phyloP scores from a whole-genome alignment of 1,140 invertebrate genomes.

The Epicauta chinensis region DNA sequence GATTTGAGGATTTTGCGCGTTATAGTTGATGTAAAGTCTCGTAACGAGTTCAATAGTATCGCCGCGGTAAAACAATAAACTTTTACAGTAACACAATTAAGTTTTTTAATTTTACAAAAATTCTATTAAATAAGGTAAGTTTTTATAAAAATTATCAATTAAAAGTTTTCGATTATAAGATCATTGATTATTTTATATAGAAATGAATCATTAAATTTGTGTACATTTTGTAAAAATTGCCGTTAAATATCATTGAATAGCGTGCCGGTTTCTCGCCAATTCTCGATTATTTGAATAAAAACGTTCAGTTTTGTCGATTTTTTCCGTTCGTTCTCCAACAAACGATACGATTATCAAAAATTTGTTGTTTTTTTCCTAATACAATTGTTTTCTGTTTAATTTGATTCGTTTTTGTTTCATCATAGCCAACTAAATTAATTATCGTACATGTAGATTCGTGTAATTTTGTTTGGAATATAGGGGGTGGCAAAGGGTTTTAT shows the following conservation, averaged over 20 bases:
- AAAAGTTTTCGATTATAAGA: neutral
- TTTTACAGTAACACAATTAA: too few species aligned
- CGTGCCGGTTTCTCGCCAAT: constrained; percentile 5
- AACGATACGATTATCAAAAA: too few species aligned
- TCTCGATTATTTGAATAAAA: neutral
- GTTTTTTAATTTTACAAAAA: constrained; percentile 1
- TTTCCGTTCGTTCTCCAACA: too few species aligned
- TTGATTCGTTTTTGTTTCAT: too few species aligned
- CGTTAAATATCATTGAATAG: neutral
- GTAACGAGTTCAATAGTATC: constrained; percentile 11
- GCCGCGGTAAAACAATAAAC: constrained; percentile 4
- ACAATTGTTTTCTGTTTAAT: too few species aligned
- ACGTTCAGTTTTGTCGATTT: too few species aligned
- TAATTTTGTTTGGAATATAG: too few species aligned
- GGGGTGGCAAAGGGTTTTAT: too few species aligned
- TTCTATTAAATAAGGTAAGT: constrained; percentile 5
- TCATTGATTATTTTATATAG: neutral
- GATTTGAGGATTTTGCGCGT: constrained; percentile 13
- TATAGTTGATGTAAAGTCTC: constrained; percentile 11
- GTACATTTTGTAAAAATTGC: constrained; percentile 1
- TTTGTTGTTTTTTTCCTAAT: too few species aligned
- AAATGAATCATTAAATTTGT: neutral
- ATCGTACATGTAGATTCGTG: too few species aligned
- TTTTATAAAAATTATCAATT: constrained; percentile 4
- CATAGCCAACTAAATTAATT: too few species aligned